phyloP scores from a whole-genome alignment of 1,140 invertebrate species.

The Himalopsyche phryganea region DNA sequence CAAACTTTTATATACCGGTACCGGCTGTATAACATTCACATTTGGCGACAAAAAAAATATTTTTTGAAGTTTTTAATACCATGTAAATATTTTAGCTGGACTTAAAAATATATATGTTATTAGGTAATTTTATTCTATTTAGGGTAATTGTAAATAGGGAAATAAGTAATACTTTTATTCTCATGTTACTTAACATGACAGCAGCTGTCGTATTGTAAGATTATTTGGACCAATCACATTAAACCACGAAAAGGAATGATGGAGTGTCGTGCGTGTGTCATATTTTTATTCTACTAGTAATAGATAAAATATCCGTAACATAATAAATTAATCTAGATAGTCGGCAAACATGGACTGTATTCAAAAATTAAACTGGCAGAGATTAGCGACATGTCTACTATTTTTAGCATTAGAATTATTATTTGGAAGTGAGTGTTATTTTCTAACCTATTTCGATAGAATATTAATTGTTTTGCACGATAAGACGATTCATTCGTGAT shows the following conservation, averaged over 20 bases:
- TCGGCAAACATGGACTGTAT: conserved; percentile 18
- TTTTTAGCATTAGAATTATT: conserved; percentile 52
- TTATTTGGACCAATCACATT: conserved; percentile 28
- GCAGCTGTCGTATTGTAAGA: conserved; percentile 2
- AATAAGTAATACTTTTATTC: no score
- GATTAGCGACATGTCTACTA: conserved; percentile 50
- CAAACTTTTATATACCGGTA: no score
- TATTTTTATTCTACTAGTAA: conserved; percentile 17
- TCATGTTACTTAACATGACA: not conserved
- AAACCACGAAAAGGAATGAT: conserved; percentile 30
- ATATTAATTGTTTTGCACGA: conserved; percentile 5
- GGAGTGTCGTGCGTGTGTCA: conserved; percentile 26
- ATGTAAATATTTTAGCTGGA: no score
- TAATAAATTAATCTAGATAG: conserved; percentile 14
- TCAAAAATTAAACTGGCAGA: conserved; percentile 43
- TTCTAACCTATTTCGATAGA: conserved; percentile 20
- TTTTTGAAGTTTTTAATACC: no score
- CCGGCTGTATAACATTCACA: no score
- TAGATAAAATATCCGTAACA: conserved; percentile 8
- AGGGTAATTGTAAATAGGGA: no score
- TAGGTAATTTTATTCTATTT: no score
- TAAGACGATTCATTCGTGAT: not conserved
- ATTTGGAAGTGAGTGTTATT: conserved; percentile 46
- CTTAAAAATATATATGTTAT: no score
- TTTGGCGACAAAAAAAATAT: no score